These are phyloP conservation scores for Elysia chlorotica DNA, from an alignment of 1,140 invertebrate genomes.

Conservation along the genomic window DNA sequence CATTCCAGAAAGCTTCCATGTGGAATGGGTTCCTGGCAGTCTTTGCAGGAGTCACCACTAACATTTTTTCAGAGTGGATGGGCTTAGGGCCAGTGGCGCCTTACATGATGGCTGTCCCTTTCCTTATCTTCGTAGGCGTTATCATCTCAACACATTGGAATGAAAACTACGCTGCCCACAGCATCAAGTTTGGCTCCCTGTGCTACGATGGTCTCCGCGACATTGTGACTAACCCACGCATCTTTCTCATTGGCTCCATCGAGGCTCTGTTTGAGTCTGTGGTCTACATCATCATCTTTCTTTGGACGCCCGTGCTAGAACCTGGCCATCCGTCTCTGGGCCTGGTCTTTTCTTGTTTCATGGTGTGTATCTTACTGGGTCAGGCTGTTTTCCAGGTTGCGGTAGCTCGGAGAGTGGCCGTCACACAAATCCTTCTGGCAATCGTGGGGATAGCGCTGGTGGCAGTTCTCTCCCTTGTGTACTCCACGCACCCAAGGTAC, in stretches of 20 bases:
- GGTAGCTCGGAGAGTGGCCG: slow-evolving; percentile 41
- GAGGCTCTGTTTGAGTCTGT: slow-evolving; percentile 75
- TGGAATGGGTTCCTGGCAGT: slow-evolving; percentile 76
- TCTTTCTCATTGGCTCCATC: slow-evolving; percentile 70
- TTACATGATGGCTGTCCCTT: slow-evolving; percentile 71
- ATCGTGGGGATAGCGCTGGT: slow-evolving; percentile 52
- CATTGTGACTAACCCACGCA: slow-evolving; percentile 63
- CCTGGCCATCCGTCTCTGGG: slow-evolving; percentile 61
- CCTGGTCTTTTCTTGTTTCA: slow-evolving; percentile 69
- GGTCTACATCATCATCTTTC: slow-evolving; percentile 76
- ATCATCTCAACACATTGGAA: slow-evolving; percentile 67
- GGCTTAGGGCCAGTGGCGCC: slow-evolving; percentile 68
- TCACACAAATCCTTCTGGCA: slow-evolving; percentile 56
- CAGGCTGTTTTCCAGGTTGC: slow-evolving; percentile 69
- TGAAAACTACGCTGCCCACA: slow-evolving; percentile 69
- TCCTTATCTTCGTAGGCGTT: slow-evolving; percentile 66
- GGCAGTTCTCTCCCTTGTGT: slow-evolving; percentile 52
- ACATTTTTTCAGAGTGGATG: slow-evolving; percentile 69
- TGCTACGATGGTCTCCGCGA: slow-evolving; percentile 60
- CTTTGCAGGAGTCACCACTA: slow-evolving; percentile 70
- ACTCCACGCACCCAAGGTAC: slow-evolving; percentile 47
- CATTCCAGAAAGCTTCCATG: slow-evolving; percentile 72
- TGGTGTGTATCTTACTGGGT: slow-evolving; percentile 74
- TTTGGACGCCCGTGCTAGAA: slow-evolving; percentile 74
- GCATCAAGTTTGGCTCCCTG: slow-evolving; percentile 57